Base-by-base conservation (phyloP, 1,140 invertebrate species). In the Drosophila ercepeae region DNA sequence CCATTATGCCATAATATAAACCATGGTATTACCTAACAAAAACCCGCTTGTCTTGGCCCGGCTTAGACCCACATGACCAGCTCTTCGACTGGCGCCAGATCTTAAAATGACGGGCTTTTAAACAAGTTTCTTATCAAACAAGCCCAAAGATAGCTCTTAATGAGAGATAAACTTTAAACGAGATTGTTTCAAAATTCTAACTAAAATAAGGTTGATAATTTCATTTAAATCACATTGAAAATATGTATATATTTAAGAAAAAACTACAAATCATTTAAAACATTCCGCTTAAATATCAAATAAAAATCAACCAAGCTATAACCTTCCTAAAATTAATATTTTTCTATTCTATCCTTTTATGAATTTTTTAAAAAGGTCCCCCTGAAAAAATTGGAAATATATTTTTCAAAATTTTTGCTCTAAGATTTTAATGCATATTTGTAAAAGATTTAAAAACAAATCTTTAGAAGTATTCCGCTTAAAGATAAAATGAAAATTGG, bases 21-120 rank as follows among this genome's bases (percentile, higher is more conserved):
- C 29, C 29, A 32, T 21, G 29, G 29, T 36, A 44, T 67, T 67
- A 67, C 60, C 60, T 52, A 52, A 67, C 16, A 45, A 44, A 52
- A 44, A 65, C 48, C 27, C 1, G 11, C 21, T 50, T 51, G 45
- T 25, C 8, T 51, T 21, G 18, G 18, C 34, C 60, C 27, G 39
- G 41, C 42, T 44, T 36, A 46, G 60, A 65, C 59, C 27, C 59
- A 65, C 32, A 23, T 64, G 41, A 13, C 29, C 5, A 23, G 5
- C 58, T 29, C 19, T 52, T 21, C 7, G 2, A 39, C 34, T 44
- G 60, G 36, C 46, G 60, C 60, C 46, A 61, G 29, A 64, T 63
- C 27, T 39, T 13, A 1, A 39, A 5, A 5, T 13, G 14, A 5
- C 1, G 4, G n/a, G 42, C 2, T 19, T n/a, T 23, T n/a, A 29